Evolutionary conservation across 2,797 vertebrate species (phyloP).

Genomic region (Denticeps clupeoides): DNA sequence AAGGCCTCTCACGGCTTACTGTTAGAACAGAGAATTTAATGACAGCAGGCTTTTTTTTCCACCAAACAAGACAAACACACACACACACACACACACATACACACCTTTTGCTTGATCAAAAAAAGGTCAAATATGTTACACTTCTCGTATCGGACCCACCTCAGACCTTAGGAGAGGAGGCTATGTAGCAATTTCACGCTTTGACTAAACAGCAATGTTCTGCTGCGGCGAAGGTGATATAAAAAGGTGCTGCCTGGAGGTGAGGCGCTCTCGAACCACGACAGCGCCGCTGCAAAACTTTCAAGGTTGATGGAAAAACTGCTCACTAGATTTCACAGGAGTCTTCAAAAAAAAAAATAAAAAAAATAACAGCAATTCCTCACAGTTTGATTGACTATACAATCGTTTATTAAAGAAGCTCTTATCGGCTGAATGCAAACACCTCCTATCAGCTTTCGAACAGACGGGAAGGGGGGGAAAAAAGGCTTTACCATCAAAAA

Average conservation of each 20-base stretch:
- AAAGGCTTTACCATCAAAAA: too few species aligned
- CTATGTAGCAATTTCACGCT: conserved; percentile 2
- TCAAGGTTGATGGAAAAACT: too few species aligned
- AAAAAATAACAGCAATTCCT: conserved; percentile 30
- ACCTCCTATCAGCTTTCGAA: conserved; percentile 41
- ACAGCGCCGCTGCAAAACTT: too few species aligned
- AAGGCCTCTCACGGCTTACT: too few species aligned
- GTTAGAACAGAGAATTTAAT: not conserved
- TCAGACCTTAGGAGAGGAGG: not conserved
- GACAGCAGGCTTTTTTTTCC: not conserved
- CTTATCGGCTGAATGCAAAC: conserved; percentile 54
- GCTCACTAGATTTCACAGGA: too few species aligned
- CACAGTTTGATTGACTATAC: too few species aligned
- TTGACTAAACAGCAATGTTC: not conserved
- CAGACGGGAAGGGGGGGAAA: too few species aligned
- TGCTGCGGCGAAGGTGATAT: not conserved
- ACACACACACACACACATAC: not conserved
- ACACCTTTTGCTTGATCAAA: not conserved
- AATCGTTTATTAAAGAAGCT: conserved; percentile 44
- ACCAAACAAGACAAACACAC: conserved; percentile 16
- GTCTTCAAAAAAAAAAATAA: conserved; percentile 26
- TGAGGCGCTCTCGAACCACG: too few species aligned
- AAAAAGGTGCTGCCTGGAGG: not conserved
- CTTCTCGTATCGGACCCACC: not conserved
- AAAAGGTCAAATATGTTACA: not conserved